Evolutionary conservation across 2,888 invertebrate genomes (phyloP).

Genomic region (Xylophagus ater): DNA sequence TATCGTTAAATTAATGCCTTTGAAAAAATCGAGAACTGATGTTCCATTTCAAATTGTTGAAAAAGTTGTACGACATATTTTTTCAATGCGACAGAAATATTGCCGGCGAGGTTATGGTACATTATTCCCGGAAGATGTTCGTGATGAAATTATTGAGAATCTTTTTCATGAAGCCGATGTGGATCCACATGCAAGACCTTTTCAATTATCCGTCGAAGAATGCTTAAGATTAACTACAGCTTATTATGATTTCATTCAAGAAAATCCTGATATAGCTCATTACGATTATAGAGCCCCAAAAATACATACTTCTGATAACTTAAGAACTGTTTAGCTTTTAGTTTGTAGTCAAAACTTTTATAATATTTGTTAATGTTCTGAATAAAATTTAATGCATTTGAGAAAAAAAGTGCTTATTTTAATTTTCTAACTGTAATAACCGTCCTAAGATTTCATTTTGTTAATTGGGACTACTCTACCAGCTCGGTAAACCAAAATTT

Average conservation of each 20-base stretch:
- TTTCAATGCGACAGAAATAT: constrained; percentile 80
- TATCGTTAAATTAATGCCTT: constrained; percentile 78
- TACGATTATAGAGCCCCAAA: constrained; percentile 58
- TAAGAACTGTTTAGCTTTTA: too few relatives aligned
- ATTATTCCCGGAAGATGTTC: constrained; percentile 60
- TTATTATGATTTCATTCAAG: constrained; percentile 59
- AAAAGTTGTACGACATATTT: constrained; percentile 77
- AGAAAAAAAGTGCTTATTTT: too few relatives aligned
- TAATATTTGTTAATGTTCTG: too few relatives aligned
- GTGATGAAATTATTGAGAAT: constrained; percentile 52
- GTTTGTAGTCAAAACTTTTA: too few relatives aligned
- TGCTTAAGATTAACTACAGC: constrained; percentile 64
- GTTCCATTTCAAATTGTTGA: constrained; percentile 78
- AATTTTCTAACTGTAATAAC: too few relatives aligned
- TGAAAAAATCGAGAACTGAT: constrained; percentile 58
- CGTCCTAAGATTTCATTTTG: too few relatives aligned
- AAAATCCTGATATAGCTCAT: constrained; percentile 50
- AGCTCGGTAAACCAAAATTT: too few relatives aligned
- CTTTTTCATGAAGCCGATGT: constrained; percentile 63
- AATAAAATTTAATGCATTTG: too few relatives aligned
- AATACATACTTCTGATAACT: neutral
- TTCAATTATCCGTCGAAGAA: constrained; percentile 65
- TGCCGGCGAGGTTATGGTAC: constrained; percentile 56
- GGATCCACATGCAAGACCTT: constrained; percentile 56
- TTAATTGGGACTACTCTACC: too few relatives aligned